Percentiles rank a stretch among this genome's conserved stretches.
Conservation (phyloP, 2,888 invertebrate genomes). For the Nymphalis urticae region DNA sequence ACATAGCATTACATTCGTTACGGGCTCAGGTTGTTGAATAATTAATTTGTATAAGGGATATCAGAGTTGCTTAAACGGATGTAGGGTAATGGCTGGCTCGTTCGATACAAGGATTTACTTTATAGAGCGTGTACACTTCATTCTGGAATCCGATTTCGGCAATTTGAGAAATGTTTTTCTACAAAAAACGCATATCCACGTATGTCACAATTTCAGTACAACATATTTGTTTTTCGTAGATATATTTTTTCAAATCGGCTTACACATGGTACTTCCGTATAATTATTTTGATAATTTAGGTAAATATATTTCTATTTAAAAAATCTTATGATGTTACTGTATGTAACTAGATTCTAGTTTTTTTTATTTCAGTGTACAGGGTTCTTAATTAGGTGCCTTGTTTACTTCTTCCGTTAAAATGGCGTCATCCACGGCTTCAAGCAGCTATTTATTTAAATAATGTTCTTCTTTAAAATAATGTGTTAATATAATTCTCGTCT, state of each 20-base stretch:
- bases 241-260: too few species aligned
- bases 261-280: too few species aligned
- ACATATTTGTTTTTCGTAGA: too few species aligned
- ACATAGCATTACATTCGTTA: constrained; percentile 17
- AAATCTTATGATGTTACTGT: too few species aligned
- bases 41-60: constrained; percentile 46
- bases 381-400: constrained; percentile 18
- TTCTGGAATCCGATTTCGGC: not conserved
- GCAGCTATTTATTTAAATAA: constrained; percentile 21
- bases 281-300: too few species aligned
- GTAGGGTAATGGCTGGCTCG: constrained; percentile 20
- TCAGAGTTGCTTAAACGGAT: constrained; percentile 31
- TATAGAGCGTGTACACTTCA: constrained; percentile 16
- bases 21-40: constrained; percentile 41
- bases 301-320: too few species aligned
- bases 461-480: constrained; percentile 16
- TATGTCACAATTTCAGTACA: too few species aligned
- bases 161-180: too few species aligned
- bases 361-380: constrained; percentile 13
- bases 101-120: constrained; percentile 19
- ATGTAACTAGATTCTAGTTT: too few species aligned
- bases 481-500: too few species aligned
- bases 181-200: too few species aligned
- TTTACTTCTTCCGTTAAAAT: constrained; percentile 25
- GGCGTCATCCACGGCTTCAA: constrained; percentile 13